Evolutionary conservation across 1,140 invertebrate genomes (phyloP), one percentile per base, ranked within the genome.

Genomic region (Sycobia sp.): DNA sequence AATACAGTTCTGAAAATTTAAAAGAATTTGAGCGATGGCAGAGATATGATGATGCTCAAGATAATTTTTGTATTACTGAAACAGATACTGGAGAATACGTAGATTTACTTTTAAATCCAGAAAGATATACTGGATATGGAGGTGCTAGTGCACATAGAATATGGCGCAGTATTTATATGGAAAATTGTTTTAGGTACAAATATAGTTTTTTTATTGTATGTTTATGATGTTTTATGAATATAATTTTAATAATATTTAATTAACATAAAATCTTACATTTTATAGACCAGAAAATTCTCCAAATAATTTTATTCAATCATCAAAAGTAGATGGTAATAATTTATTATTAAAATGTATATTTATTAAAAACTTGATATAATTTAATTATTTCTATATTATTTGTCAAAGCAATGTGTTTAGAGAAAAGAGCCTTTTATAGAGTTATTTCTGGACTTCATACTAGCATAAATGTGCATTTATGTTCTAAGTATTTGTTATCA

Each of bases 391-490:
- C n/a, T n/a, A n/a, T n/a, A 41, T 43, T 14, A 36, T 39, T 69
- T 56, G n/a, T n/a, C 62, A n/a, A 61, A 89, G 88, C 84, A 57
- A 89, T 96, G 86, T 99, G 96, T 82, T 84, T 99, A 66, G 98
- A 99, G 71, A 98, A 99, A 79, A 82, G 96, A 71, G 93, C 90
- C 2, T 99, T 99, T 81, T 99, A 98, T 78, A 87, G 97, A 76
- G 89, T 95, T 20, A 89, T 99, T 67, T 99, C 97, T 25, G 98
- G 98, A 3, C 83, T 99, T 14, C 98, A 99, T 82, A 86, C 93
- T 0, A 98, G 96, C 73, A 99, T 99, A 57, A 99, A 97, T 78
- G 93, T 98, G 66, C 97, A 99, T 82, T 83, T 99, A 13, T 94
- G 88, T 75, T 88, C 94, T 11, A 91, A 95, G 68, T 98, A 94